These are phyloP conservation scores for Macroteleia sp. DNA, from an alignment of 2,888 invertebrate genomes.

Conservation along the genomic window DNA sequence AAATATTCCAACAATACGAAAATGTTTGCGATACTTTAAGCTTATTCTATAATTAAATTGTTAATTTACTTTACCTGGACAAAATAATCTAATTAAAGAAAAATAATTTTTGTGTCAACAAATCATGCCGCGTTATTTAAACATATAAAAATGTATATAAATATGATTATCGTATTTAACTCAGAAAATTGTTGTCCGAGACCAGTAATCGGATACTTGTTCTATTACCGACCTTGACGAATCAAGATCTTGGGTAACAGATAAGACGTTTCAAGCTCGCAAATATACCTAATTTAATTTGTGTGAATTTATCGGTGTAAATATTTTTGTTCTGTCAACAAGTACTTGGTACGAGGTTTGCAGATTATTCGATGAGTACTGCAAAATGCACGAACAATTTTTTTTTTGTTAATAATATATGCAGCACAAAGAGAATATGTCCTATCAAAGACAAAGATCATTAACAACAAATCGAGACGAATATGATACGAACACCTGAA, in stretches of 20 bases:
- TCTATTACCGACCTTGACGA: constrained; percentile 50
- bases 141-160: constrained; percentile 14
- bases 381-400: neutral
- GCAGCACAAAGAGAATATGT: constrained; percentile 15
- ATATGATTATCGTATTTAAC: constrained; percentile 29
- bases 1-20: too few species aligned
- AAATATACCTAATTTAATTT: constrained; percentile 50
- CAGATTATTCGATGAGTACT: neutral
- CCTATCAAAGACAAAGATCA: too few species aligned
- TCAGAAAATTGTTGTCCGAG: constrained; percentile 25
- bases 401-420: constrained; percentile 4
- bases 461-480: too few species aligned
- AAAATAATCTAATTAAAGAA: constrained; percentile 6
- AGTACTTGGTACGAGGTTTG: constrained; percentile 14
- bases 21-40: too few species aligned
- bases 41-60: too few species aligned
- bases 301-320: constrained; percentile 41
- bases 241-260: constrained; percentile 27
- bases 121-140: constrained; percentile 15
- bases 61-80: too few species aligned
- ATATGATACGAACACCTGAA: too few species aligned
- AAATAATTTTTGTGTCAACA: neutral
- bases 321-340: constrained; percentile 34
- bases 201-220: constrained; percentile 45
- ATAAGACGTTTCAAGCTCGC: constrained; percentile 25